phyloP scores from a whole-genome alignment of 2,113 vertebrate species.

The Eclectus roratus region DNA sequence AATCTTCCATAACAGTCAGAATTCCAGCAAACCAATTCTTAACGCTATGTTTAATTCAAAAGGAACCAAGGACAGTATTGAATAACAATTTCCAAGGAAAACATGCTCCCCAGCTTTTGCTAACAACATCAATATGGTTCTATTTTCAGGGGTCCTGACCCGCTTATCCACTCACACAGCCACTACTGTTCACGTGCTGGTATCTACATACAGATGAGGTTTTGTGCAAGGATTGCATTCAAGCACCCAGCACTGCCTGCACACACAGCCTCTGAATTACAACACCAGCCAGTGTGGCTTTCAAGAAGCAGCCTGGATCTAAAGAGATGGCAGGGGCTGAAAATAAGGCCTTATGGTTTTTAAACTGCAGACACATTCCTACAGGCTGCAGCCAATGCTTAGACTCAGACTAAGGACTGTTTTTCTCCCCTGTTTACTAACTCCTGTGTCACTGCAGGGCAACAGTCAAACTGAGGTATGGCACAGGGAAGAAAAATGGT shows the following conservation, averaged over 20 bases:
- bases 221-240: slow-evolving; percentile 17
- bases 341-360: neutral
- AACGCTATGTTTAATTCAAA: slow-evolving; percentile 45
- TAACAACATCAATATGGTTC: slow-evolving; percentile 42
- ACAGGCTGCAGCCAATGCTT: neutral
- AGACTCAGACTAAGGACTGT: neutral
- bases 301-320: neutral
- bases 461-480: neutral
- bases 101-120: slow-evolving; percentile 28
- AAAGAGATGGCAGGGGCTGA: neutral
- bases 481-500: neutral
- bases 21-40: neutral
- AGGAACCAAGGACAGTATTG: slow-evolving; percentile 33
- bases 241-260: neutral
- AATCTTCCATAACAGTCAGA: slow-evolving; percentile 5
- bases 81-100: slow-evolving; percentile 52
- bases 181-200: slow-evolving; percentile 15
- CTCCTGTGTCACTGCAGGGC: neutral
- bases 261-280: neutral
- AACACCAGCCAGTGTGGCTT: neutral
- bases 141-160: slow-evolving; percentile 37
- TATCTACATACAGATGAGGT: slow-evolving; percentile 35
- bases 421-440: neutral
- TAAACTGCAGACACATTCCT: neutral
- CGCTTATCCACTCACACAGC: slow-evolving; percentile 21